Percentiles rank a stretch among this genome's conserved stretches.
These are phyloP conservation scores for Myzus persicae DNA, from an alignment of 1,140 invertebrate genomes.

Conservation along the genomic window DNA sequence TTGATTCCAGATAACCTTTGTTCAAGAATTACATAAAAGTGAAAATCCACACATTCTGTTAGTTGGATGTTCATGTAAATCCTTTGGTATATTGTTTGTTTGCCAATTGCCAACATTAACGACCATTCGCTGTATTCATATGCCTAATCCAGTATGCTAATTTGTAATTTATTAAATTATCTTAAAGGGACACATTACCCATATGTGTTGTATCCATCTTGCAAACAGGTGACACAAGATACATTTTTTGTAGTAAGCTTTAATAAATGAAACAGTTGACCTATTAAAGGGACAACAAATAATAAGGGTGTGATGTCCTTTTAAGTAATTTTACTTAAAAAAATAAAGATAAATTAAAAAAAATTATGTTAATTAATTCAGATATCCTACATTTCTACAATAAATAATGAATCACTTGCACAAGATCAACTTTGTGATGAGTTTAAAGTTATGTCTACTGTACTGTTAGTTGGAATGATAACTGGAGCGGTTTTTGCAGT, in stretches of 20 bases:
- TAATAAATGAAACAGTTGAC: not conserved
- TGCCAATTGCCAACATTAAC: slow-evolving; percentile 48
- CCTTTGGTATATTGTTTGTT: slow-evolving; percentile 32
- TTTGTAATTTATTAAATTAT: not conserved
- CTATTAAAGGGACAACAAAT: not conserved
- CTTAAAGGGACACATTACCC: not conserved
- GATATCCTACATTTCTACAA: slow-evolving; percentile 39
- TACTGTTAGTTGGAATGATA: slow-evolving; percentile 8
- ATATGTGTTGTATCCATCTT: not conserved
- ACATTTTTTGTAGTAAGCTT: not conserved
- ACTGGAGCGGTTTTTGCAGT: slow-evolving; percentile 31
- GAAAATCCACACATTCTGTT: not conserved
- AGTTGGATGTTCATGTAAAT: slow-evolving; percentile 45
- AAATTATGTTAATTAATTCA: not conserved
- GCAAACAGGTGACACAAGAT: not conserved
- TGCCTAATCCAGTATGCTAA: slow-evolving; percentile 28
- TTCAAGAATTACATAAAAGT: slow-evolving; percentile 27
- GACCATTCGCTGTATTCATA: slow-evolving; percentile 38
- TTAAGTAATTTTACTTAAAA: not conserved
- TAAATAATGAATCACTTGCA: not conserved
- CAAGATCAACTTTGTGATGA: slow-evolving; percentile 50
- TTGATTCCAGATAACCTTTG: slow-evolving; percentile 34
- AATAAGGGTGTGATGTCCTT: not conserved
- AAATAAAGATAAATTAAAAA: not conserved
- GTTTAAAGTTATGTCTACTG: slow-evolving; percentile 45